A percentile compares a stretch with the other conserved stretches of the same genome.
phyloP scores from a whole-genome alignment of 1,140 invertebrate genomes.

The Platorchestia sp. region DNA sequence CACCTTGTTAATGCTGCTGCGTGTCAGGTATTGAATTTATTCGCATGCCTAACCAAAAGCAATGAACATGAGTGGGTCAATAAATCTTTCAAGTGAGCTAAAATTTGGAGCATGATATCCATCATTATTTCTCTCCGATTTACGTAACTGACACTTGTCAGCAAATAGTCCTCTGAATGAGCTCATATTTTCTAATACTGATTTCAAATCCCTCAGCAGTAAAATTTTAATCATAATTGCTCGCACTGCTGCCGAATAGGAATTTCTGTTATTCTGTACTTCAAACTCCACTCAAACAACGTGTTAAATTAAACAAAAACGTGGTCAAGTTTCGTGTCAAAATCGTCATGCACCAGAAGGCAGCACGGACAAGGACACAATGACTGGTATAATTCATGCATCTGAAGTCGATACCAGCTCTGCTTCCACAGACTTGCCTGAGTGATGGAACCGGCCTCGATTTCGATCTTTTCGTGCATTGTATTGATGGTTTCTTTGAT shows the following conservation, averaged over 20 bases:
- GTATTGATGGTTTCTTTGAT: constrained; percentile 66
- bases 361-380: neutral
- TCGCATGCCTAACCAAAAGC: too few species aligned
- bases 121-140: neutral
- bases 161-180: neutral
- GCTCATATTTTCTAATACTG: neutral
- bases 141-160: neutral
- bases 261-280: neutral
- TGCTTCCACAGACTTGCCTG: constrained; percentile 44
- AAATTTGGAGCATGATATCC: neutral
- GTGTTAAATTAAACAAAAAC: neutral
- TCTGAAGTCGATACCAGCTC: neutral
- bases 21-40: too few species aligned
- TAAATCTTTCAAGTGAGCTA: neutral
- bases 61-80: neutral
- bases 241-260: neutral
- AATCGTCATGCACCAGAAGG: too few species aligned
- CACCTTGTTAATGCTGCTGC: too few species aligned
- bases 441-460: constrained; percentile 67
- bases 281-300: neutral
- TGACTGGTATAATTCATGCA: neutral
- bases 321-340: neutral
- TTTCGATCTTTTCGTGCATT: constrained; percentile 65
- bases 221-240: neutral
- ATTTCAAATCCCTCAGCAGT: neutral